Base-by-base conservation (phyloP, 2,888 invertebrate genomes). In the Lochmaea crataegi region DNA sequence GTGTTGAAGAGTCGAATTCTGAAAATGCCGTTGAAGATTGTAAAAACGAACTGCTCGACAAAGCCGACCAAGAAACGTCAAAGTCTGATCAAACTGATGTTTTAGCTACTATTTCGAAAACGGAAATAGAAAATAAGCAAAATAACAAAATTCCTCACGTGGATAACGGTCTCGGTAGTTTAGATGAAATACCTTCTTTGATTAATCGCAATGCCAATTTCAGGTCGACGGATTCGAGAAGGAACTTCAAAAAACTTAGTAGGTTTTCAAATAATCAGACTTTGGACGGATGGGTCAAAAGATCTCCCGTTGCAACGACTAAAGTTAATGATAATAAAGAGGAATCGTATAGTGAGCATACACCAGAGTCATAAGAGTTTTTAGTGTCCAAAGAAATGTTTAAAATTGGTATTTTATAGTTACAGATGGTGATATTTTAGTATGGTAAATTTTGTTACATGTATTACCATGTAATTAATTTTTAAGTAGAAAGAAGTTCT, bases 271-370 rank as follows among this genome's bases (percentile, higher is more conserved):
- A 75, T 48, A 75, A 75, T 64, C 53, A 75, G 67, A 84, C 83
- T 32, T 78, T 85, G 69, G 85, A 85, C 72, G 76, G 76, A 61
- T 85, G 84, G 84, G 75, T 85, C 45, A 81, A 78, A 65, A 80
- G 79, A 56, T 76, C 81, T 41, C 78, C 71, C 2, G 56, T 57
- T 12, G 61, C 42, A 63, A 2, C 61, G 12, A 7, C 66, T 67
- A 71, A 71, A 56, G 38, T 68, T 26, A 68, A 63, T 66, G 68
- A 68, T 53, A 66, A 66, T 32, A 38, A 48, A 42, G 26, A 18
- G 51, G 67, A 67, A 56, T 67, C 67, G 58, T 60, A 57, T 48
- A 68, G 68, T 48, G 68, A 60, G 22, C 45, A 48, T 56, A 42
- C 41, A 6, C 57, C 67, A 1, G 57, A 67, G 61, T 63, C 41